These are phyloP conservation scores for Tyrophagus putrescentiae DNA, from an alignment of 1,140 invertebrate species.

Conservation along the genomic window DNA sequence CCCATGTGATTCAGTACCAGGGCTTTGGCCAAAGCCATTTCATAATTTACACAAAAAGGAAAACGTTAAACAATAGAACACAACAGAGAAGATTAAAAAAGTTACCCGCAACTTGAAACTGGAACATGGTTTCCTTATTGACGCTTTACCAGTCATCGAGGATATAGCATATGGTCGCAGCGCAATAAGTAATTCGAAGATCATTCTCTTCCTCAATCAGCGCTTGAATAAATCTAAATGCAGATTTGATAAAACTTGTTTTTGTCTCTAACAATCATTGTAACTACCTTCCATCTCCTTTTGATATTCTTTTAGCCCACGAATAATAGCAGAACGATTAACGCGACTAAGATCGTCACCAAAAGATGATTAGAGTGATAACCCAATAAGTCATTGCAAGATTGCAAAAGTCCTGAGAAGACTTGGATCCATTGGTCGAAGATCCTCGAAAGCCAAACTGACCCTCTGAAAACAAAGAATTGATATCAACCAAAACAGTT, in stretches of 20 bases:
- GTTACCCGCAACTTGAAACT: constrained; percentile 39
- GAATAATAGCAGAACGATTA: constrained; percentile 58
- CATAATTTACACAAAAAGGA: constrained; percentile 55
- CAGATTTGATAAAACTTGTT: constrained; percentile 27
- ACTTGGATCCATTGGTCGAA: constrained; percentile 22
- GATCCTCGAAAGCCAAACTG: constrained; percentile 22
- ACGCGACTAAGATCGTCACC: constrained; percentile 77
- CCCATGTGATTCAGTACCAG: constrained; percentile 96
- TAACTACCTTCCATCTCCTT: constrained; percentile 42
- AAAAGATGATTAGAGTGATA: constrained; percentile 66
- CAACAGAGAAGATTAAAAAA: background rate
- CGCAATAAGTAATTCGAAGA: constrained; percentile 95
- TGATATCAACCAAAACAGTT: background rate
- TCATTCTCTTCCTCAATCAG: constrained; percentile 72
- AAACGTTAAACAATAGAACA: background rate
- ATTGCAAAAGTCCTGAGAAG: constrained; percentile 51
- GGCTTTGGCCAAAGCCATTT: constrained; percentile 90
- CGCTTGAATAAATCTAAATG: constrained; percentile 63
- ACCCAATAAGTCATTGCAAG: constrained; percentile 89
- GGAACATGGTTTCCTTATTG: constrained; percentile 52
- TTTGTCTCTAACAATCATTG: constrained; percentile 12
- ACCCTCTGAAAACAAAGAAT: background rate
- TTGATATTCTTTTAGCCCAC: constrained; percentile 47
- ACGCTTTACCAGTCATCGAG: constrained; percentile 82
- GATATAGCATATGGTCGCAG: constrained; percentile 76